A percentile compares a stretch with the other conserved stretches of the same genome.
Conservation (phyloP, 2,888 invertebrate genomes). For the Nemotelus nigrinus region DNA sequence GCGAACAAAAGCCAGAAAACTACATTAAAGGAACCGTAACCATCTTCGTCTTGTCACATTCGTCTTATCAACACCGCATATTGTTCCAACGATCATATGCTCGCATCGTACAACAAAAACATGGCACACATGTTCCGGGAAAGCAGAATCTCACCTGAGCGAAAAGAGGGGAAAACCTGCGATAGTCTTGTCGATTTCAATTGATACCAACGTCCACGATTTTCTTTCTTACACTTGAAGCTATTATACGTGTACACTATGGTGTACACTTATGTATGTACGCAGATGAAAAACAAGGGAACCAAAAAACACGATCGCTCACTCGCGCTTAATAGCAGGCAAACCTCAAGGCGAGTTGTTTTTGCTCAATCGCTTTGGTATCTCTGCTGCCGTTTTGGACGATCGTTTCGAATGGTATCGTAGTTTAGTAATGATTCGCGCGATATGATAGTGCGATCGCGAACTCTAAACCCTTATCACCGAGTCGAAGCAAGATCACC, state of each 20-base stretch:
- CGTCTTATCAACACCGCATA: constrained; percentile 31
- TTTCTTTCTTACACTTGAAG: constrained; percentile 15
- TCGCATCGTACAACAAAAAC: constrained; percentile 27
- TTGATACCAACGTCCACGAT: not conserved
- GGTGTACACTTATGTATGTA: not conserved
- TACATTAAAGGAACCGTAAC: constrained; percentile 26
- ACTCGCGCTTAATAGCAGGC: constrained; percentile 1
- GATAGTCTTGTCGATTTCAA: not conserved
- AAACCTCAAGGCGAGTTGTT: not conserved
- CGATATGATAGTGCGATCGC: constrained; percentile 37
- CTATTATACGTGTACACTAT: not conserved
- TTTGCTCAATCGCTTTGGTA: constrained; percentile 6
- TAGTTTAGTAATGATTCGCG: constrained; percentile 14
- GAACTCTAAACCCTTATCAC: constrained; percentile 15
- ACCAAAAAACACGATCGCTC: constrained; percentile 16
- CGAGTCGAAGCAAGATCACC: not conserved
- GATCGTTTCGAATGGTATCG: not conserved
- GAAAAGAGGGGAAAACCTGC: constrained; percentile 3
- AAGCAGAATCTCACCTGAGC: constrained; percentile 17
- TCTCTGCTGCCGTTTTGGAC: not conserved
- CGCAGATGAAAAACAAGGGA: not conserved
- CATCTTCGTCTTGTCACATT: constrained; percentile 15
- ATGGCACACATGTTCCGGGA: constrained; percentile 21
- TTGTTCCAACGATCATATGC: constrained; percentile 27
- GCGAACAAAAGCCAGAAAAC: constrained; percentile 2